A percentile compares a stretch with the other conserved stretches of the same genome.
phyloP scores from a whole-genome alignment of 2,113 vertebrate species.

The Microcebus lehilahytsara region DNA sequence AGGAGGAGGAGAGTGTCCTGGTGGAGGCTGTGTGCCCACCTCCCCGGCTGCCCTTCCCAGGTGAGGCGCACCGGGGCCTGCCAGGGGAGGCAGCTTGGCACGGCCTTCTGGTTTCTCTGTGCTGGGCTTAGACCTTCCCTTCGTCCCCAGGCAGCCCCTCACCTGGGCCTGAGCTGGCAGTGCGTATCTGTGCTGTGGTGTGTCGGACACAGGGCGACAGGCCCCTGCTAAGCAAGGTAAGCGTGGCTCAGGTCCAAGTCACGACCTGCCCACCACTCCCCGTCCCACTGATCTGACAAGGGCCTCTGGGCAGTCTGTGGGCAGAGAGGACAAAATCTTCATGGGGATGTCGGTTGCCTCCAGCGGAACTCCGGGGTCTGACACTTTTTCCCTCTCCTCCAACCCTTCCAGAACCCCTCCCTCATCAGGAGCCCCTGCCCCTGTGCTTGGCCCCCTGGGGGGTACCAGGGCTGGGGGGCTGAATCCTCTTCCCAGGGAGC shows the following conservation, averaged over 20 bases:
- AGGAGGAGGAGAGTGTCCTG: constrained; percentile 81
- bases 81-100: not conserved
- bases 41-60: constrained; percentile 50
- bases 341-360: not conserved
- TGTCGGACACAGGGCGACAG: constrained; percentile 82
- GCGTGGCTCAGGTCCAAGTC: not conserved
- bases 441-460: not conserved
- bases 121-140: constrained; percentile 3
- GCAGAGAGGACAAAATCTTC: not conserved
- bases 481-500: not conserved
- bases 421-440: not conserved
- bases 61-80: constrained; percentile 59
- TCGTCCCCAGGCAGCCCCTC: constrained; percentile 41
- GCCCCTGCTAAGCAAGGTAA: constrained; percentile 86
- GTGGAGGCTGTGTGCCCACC: constrained; percentile 81
- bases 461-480: not conserved
- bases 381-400: not conserved
- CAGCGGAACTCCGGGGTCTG: not conserved
- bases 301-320: not conserved
- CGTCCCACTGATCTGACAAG: not conserved
- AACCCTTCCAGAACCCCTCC: no score
- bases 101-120: not conserved
- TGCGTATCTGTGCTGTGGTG: constrained; percentile 83
- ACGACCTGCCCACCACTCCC: not conserved
- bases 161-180: constrained; percentile 72